Conservation (phyloP, 2,797 vertebrate species). For the Sandelia bainsii region DNA sequence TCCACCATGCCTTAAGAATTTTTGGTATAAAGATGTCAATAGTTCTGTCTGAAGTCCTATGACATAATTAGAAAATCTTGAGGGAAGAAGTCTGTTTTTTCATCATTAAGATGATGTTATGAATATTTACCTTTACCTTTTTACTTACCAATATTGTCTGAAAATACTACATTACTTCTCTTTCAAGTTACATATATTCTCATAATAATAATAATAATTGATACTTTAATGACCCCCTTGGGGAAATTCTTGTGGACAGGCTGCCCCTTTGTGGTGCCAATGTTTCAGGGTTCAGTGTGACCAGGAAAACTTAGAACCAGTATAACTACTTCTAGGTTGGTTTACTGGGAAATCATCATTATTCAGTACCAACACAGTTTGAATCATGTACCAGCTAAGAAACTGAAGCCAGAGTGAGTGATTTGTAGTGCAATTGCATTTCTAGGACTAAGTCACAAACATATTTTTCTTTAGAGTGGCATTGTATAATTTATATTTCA, state of each 20-base stretch:
- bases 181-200: constrained; percentile 18
- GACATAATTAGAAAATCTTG: constrained; percentile 34
- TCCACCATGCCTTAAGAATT: constrained; percentile 28
- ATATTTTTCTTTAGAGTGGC: no score
- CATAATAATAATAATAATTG: not conserved
- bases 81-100: constrained; percentile 24
- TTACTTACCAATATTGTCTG: constrained; percentile 10
- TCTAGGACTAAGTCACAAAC: no score
- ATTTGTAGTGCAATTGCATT: no score
- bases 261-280: no score
- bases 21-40: constrained; percentile 52
- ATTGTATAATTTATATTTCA: no score
- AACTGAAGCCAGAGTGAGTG: no score
- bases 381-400: no score
- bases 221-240: no score
- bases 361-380: no score
- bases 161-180: constrained; percentile 20
- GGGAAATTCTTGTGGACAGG: no score
- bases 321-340: not conserved
- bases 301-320: not conserved
- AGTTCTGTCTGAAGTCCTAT: constrained; percentile 45
- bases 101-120: constrained; percentile 16
- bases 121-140: constrained; percentile 27
- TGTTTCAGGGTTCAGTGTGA: no score
- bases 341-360: no score